These are phyloP conservation scores for Rhinogobio ventralis DNA, from an alignment of 2,797 vertebrate genomes.

Conservation along the genomic window DNA sequence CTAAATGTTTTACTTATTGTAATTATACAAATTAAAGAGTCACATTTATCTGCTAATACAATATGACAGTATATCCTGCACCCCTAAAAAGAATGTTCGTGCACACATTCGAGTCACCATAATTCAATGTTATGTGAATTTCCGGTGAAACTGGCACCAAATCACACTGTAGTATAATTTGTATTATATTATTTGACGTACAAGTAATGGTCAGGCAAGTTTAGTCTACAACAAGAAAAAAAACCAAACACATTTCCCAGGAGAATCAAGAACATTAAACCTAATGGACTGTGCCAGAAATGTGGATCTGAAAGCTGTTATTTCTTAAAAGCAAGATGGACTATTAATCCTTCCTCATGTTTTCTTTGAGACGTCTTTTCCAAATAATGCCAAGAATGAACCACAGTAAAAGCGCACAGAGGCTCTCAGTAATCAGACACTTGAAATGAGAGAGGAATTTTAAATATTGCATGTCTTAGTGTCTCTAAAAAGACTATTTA, in stretches of 20 bases:
- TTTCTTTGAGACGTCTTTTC: neutral
- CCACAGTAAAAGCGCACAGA: neutral
- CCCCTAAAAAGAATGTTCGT: neutral
- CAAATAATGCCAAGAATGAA: constrained; percentile 33
- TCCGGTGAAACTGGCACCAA: neutral
- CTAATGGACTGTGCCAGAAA: neutral
- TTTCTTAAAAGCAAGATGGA: neutral
- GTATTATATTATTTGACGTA: neutral
- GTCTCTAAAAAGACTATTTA: neutral
- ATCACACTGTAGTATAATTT: neutral
- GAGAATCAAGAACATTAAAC: neutral
- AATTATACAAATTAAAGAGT: neutral
- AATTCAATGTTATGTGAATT: neutral
- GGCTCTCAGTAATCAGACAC: constrained; percentile 20
- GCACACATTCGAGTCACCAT: neutral
- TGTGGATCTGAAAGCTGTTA: neutral
- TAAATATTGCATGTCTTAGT: neutral
- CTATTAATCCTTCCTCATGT: neutral
- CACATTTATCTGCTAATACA: neutral
- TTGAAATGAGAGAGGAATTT: constrained; percentile 15
- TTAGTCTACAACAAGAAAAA: neutral
- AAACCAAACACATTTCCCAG: neutral
- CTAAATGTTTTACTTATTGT: neutral
- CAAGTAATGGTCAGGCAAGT: neutral
- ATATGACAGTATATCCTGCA: neutral